Evolutionary conservation across 2,888 invertebrate genomes (phyloP), one percentile per base, ranked within the genome.

Genomic region (Eristalinus aeneus): DNA sequence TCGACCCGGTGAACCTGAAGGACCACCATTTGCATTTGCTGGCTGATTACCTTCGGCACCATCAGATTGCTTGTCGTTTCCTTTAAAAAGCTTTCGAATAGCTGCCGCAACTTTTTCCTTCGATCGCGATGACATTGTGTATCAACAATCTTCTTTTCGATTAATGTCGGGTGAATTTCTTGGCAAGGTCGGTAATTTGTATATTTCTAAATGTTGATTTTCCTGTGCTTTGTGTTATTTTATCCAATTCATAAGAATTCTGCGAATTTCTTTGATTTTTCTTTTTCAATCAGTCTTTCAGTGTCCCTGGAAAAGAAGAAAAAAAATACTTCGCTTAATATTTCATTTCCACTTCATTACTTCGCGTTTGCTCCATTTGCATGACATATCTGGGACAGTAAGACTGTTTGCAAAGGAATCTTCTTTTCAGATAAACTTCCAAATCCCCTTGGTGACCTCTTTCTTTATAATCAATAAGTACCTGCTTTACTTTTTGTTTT

Each of bases 21-120:
- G 94, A 65, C 87, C 85, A 77, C 91, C 90, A 88, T 89, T 63
- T 88, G 90, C 83, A 86, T 92, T 90, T 79, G 90, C 89, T 80
- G 88, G 88, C 31, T 88, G 89, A 73, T 88, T 89, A 36, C 83
- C 89, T 60, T 88, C 90, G 79, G 95, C 95, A 86, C 94, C 95
- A 88, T 95, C 95, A 23, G 93, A 93, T 76, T 95, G 94, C 91
- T 96, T 96, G 90, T 95, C 95, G 20, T 95, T 89, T 63, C 96
- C 95, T 88, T 95, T 95, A 92, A 97, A 96, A 88, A 97, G 93
- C 93, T 96, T 96, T 89, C 96, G 94, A 92, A 97, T 95, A 68
- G 96, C 96, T 31, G 96, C 95, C 32, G 96, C 95, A 86, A 97
- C 95, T 93, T 96, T 96, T 91, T 97, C 96, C 92, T 96, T 96